Percentiles rank a stretch among this genome's conserved stretches.
These are phyloP conservation scores for Tenthredo amoena DNA, from an alignment of 2,888 invertebrate genomes.

Conservation along the genomic window DNA sequence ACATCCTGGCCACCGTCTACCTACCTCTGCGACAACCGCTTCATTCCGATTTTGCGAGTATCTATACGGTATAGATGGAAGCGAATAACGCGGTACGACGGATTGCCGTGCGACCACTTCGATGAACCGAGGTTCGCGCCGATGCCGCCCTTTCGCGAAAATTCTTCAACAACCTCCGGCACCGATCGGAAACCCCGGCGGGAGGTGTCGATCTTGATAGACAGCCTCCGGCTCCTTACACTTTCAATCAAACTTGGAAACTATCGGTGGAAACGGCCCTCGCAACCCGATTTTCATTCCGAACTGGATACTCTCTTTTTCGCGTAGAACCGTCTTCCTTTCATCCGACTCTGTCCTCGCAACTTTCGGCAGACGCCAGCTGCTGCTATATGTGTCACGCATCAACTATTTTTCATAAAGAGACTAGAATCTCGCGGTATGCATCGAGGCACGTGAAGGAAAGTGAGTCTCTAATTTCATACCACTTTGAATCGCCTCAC, in stretches of 20 bases:
- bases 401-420: neutral
- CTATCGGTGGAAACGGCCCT: neutral
- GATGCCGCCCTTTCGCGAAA: neutral
- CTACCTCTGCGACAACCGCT: constrained; percentile 44
- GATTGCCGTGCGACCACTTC: neutral
- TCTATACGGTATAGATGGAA: neutral
- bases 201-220: constrained; percentile 15
- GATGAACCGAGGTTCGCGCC: neutral
- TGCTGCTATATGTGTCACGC: constrained; percentile 2
- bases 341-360: neutral
- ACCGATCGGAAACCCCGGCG: neutral
- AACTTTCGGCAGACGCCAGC: neutral
- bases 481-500: neutral
- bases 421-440: neutral
- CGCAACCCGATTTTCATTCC: neutral
- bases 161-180: constrained; percentile 38
- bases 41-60: constrained; percentile 57
- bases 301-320: no score
- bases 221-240: neutral
- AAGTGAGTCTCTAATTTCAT: neutral
- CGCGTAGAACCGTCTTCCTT: neutral
- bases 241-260: neutral
- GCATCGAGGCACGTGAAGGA: neutral
- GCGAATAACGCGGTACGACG: constrained; percentile 2
- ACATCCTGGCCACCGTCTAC: constrained; percentile 45